A percentile compares a stretch with the other conserved stretches of the same genome.
These are phyloP conservation scores for Agriopis marginaria DNA, from an alignment of 2,888 invertebrate species.

Conservation along the genomic window DNA sequence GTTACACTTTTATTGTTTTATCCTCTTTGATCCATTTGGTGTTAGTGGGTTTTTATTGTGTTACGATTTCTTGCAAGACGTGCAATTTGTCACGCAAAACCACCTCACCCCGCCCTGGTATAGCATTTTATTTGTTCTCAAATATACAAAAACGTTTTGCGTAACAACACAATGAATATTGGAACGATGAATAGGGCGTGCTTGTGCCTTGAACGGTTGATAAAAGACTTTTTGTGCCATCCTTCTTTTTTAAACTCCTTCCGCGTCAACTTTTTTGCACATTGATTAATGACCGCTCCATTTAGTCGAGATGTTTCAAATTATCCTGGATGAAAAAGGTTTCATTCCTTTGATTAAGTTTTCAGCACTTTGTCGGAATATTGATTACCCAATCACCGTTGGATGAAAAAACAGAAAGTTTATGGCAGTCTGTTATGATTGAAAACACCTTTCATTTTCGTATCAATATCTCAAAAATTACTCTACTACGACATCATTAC, in stretches of 20 bases:
- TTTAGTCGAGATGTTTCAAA: constrained; percentile 59
- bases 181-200: constrained; percentile 56
- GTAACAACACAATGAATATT: constrained; percentile 54
- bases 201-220: constrained; percentile 55
- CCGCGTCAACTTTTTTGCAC: constrained; percentile 65
- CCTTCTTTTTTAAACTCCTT: constrained; percentile 66
- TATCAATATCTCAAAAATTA: constrained; percentile 23
- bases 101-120: constrained; percentile 4
- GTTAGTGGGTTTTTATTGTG: constrained; percentile 42
- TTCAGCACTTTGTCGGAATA: constrained; percentile 43
- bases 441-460: constrained; percentile 42
- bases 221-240: constrained; percentile 66
- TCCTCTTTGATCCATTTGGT: constrained; percentile 55
- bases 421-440: constrained; percentile 28
- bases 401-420: constrained; percentile 7
- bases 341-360: constrained; percentile 60
- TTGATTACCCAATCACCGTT: constrained; percentile 24
- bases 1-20: constrained; percentile 65
- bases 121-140: constrained; percentile 36
- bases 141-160: constrained; percentile 49
- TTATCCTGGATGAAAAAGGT: constrained; percentile 55
- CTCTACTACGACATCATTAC: constrained; percentile 13
- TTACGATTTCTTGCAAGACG: constrained; percentile 35
- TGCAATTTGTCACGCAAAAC: constrained; percentile 35
- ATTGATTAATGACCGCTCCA: constrained; percentile 69